Base-by-base conservation (phyloP, 1,140 invertebrate genomes). In the Catajapyx aquilonaris region DNA sequence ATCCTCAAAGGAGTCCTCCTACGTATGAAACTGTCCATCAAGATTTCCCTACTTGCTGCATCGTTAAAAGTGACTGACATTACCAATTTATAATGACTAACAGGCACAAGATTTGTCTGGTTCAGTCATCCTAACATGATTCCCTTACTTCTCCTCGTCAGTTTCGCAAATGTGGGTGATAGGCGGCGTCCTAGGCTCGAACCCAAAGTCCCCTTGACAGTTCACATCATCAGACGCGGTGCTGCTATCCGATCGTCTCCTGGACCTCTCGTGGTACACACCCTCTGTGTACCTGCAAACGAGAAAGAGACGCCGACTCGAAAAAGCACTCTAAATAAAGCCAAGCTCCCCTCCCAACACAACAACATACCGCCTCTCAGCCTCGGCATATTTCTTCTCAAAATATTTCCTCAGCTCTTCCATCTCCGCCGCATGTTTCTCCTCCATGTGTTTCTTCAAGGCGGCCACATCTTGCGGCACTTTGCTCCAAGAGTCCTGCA, bases 331-430 rank as follows among this genome's bases (percentile, higher is more conserved):
- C 3, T 3, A 39, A 39, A 2, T 3, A n/a, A n/a, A n/a, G n/a
- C n/a, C n/a, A n/a, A n/a, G n/a, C n/a, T n/a, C n/a, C n/a, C n/a
- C n/a, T n/a, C n/a, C n/a, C n/a, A n/a, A n/a, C n/a, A n/a, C n/a
- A n/a, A n/a, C n/a, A n/a, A n/a, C 58, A 60, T 53, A 77, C 61
- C 77, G 71, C 47, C 76, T 75, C 51, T 77, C 73, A 53, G 81
- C 63, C 44, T 79, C 72, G 0, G 68, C 61, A 48, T 75, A 80
- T 50, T 78, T 78, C 48, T 73, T 62, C 42, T 80, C 76, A 48
- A 79, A 81, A 46, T 79, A 81, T 1, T 65, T 75, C 31, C 76
- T 61, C 16, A 81, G 46, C 43, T 80, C 73, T 49, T 79, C 75
- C 67, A 80, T 71, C 50, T 81, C 73, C 37, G 69, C 69, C 11